Conservation (phyloP, 1,140 invertebrate species). For the Drosophila neocordata region DNA sequence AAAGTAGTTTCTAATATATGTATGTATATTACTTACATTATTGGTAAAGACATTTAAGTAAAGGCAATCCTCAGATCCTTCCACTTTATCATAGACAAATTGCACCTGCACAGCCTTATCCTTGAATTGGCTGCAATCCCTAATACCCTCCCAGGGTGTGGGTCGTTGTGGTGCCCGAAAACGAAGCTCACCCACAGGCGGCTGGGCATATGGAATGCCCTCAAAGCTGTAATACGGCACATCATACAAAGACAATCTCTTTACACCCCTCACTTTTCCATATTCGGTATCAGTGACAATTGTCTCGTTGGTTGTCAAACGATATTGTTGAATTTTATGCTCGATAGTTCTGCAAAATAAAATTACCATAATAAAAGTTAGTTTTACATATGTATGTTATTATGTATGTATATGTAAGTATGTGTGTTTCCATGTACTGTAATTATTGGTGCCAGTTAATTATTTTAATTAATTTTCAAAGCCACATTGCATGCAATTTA, state of each 20-base stretch:
- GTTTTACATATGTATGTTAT: not conserved
- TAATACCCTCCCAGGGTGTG: constrained; percentile 70
- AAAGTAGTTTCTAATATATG: not conserved
- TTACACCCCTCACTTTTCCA: constrained; percentile 70
- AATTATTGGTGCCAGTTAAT: constrained; percentile 33
- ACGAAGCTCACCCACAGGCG: constrained; percentile 84
- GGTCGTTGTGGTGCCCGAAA: constrained; percentile 84
- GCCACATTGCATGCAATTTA: constrained; percentile 59
- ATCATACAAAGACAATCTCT: constrained; percentile 67
- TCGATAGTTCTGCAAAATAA: constrained; percentile 67
- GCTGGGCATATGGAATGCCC: constrained; percentile 85
- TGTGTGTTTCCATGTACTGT: not conserved
- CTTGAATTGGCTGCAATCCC: constrained; percentile 79
- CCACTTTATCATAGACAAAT: constrained; percentile 58
- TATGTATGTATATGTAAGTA: not conserved
- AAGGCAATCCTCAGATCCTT: constrained; percentile 88
- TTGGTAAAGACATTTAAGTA: constrained; percentile 87
- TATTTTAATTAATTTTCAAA: constrained; percentile 62
- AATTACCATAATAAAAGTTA: constrained; percentile 46
- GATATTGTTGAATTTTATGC: constrained; percentile 75
- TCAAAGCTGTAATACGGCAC: constrained; percentile 83
- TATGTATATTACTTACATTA: constrained; percentile 86
- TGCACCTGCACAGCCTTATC: constrained; percentile 78
- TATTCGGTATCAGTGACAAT: constrained; percentile 70
- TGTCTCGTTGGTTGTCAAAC: constrained; percentile 68